These are phyloP conservation scores for Calliopsis andreniformis DNA, from an alignment of 1,140 invertebrate genomes.

Conservation along the genomic window DNA sequence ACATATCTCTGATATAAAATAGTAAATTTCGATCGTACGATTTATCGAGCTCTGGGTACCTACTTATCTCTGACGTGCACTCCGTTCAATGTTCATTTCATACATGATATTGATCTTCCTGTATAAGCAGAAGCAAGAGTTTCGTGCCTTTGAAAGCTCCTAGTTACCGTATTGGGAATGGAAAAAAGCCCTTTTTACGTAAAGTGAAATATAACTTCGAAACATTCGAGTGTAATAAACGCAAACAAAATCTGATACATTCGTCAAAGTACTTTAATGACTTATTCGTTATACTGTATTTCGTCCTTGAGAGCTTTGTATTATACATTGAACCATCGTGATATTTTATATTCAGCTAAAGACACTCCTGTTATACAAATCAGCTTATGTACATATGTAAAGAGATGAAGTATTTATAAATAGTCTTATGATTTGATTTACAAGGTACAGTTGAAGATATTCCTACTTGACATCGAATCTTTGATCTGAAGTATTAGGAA, in stretches of 20 bases:
- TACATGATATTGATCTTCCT: conserved; percentile 20
- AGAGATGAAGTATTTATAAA: too few relatives aligned
- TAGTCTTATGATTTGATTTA: conserved; percentile 15
- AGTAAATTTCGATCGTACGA: conserved; percentile 29
- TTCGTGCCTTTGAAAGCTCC: not conserved
- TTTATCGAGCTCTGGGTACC: conserved; percentile 11
- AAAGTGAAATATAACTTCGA: too few relatives aligned
- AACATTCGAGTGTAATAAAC: too few relatives aligned
- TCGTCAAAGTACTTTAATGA: conserved; percentile 3
- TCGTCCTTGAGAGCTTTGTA: not conserved
- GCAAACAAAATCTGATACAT: not conserved
- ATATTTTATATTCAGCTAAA: not conserved
- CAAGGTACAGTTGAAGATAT: too few relatives aligned
- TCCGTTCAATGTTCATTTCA: conserved; percentile 1
- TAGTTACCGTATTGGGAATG: not conserved
- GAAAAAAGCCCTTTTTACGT: not conserved
- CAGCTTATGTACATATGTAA: too few relatives aligned
- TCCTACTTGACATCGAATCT: too few relatives aligned
- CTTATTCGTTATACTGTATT: conserved; percentile 12
- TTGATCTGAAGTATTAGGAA: too few relatives aligned
- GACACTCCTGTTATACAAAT: not conserved
- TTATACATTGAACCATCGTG: not conserved
- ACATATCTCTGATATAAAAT: conserved; percentile 23
- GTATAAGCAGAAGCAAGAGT: conserved; percentile 1
- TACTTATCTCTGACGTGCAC: conserved; percentile 31